Base-by-base conservation (phyloP, 2,113 vertebrate genomes). In the Pygoscelis antarcticus region DNA sequence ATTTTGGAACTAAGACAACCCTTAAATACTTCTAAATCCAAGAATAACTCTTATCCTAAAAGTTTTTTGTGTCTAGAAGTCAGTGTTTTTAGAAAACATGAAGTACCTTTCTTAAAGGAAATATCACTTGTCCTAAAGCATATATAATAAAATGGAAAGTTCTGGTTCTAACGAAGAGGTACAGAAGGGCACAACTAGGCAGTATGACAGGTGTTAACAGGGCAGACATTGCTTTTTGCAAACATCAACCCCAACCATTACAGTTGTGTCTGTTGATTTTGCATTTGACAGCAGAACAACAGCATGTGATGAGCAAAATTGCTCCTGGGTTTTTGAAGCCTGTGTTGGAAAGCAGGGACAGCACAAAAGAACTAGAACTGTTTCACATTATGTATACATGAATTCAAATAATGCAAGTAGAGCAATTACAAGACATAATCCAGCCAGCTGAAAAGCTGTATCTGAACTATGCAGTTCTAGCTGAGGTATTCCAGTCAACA, bases 371-470 rank as follows among this genome's bases (percentile, higher is more conserved):
- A 70, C 19, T 78, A 44, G 66, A 89, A 74, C 42, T 18, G 13
- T 83, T 95, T 80, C 66, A 60, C 42, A 83, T 96, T 93, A 90
- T 77, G 55, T 81, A 83, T 85, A 93, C n/a, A 75, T 85, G 66
- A 89, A 83, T 94, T 92, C 64, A 93, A 89, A 91, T 78, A 94
- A 89, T 87, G 57, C 52, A 80, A 88, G 82, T 52, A 87, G 71
- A 97, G 62, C 72, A 92, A 95, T 80, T 96, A 90, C 52, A 82
- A 82, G 52, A 82, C 77, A 75, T 76, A 89, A 93, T 96, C 91
- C 68, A 94, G 85, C 42, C 83, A 94, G 20, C 55, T 94, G 90
- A 96, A 96, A 93, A 72, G 32, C 62, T 93, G 42, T 54, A n/a
- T 91, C 30, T 82, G 82, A 81, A 88, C 83, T 70, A 25, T 60